phyloP scores from a whole-genome alignment of 2,888 invertebrate species.

The Stenchaetothrips biformis region DNA sequence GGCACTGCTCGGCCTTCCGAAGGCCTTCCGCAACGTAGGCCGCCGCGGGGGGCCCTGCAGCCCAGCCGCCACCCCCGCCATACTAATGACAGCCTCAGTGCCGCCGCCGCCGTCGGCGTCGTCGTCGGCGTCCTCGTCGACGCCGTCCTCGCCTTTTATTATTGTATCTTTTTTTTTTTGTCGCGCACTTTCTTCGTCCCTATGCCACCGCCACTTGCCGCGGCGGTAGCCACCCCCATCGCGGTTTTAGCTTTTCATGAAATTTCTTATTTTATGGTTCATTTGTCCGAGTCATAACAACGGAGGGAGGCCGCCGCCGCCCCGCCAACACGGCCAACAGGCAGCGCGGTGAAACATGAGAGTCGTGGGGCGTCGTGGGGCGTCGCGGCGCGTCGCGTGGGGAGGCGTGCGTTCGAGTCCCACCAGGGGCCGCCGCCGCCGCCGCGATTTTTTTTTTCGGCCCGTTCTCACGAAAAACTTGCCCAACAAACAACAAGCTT shows the following conservation, averaged over 20 bases:
- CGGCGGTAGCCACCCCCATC: neutral
- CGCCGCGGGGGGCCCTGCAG: neutral
- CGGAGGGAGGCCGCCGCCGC: neutral
- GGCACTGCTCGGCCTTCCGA: too few species aligned
- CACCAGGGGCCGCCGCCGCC: neutral
- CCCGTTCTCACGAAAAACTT: too few species aligned
- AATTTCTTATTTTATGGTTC: conserved; percentile 24
- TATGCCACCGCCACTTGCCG: neutral
- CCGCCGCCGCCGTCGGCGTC: neutral
- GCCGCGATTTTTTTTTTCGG: neutral
- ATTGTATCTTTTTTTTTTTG: neutral
- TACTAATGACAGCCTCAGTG: neutral
- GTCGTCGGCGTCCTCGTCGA: neutral
- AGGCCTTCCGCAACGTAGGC: neutral
- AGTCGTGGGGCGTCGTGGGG: neutral
- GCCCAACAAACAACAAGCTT: too few species aligned
- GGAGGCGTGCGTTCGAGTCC: neutral
- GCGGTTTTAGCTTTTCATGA: conserved; percentile 6
- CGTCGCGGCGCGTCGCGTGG: neutral
- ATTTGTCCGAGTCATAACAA: conserved; percentile 23
- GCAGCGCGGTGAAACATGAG: neutral
- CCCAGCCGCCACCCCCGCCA: neutral
- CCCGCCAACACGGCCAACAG: neutral
- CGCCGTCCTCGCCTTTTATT: neutral
- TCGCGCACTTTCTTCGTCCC: neutral